Conservation (phyloP, 2,113 vertebrate genomes). For the Cheirogaleus medius region DNA sequence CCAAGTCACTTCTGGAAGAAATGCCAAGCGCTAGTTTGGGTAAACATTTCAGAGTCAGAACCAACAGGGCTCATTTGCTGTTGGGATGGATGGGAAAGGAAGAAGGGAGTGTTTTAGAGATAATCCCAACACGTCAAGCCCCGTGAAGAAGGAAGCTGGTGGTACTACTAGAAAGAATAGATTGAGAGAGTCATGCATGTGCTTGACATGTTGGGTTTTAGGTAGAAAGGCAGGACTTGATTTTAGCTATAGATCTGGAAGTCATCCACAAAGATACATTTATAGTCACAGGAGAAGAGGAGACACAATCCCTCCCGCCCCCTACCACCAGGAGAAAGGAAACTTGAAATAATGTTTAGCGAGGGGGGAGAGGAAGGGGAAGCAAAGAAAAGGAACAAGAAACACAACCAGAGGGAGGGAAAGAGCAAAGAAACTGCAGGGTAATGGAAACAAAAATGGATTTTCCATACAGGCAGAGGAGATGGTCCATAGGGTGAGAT, state of each 20-base stretch:
- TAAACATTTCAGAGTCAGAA: neutral
- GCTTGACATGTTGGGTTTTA: neutral
- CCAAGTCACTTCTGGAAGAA: neutral
- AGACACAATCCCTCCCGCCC: neutral
- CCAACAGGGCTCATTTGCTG: neutral
- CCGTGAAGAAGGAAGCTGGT: neutral
- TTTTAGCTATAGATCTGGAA: neutral
- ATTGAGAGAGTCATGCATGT: neutral
- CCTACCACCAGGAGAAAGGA: neutral
- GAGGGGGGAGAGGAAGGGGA: neutral
- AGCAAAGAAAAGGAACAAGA: neutral
- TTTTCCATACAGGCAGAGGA: neutral
- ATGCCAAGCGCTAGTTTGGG: neutral
- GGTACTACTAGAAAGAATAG: neutral
- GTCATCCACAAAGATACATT: neutral
- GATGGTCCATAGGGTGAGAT: neutral
- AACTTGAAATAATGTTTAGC: neutral
- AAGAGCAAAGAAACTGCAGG: neutral
- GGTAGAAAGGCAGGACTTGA: neutral
- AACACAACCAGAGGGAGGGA: neutral
- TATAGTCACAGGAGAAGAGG: neutral
- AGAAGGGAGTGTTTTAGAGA: neutral
- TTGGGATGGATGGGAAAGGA: neutral
- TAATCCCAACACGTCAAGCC: neutral
- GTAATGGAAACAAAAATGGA: neutral